Percentiles rank a stretch among this genome's conserved stretches.
Conservation (phyloP, 2,113 vertebrate species). For the Sorex fumeus region DNA sequence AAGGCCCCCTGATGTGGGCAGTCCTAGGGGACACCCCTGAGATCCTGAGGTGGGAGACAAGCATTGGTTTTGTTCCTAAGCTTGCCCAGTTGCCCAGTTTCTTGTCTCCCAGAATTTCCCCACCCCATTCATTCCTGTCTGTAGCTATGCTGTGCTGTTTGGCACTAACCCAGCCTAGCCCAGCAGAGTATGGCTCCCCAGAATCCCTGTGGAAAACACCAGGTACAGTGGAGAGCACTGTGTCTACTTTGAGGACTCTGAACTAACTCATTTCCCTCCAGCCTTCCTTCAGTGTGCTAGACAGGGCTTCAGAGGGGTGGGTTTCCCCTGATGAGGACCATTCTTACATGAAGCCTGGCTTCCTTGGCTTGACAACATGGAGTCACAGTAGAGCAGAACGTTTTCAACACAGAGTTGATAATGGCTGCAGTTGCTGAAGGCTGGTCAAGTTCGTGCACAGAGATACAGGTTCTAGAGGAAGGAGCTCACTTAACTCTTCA, state of each 20-base stretch:
- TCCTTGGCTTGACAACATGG: not conserved
- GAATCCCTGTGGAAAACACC: not conserved
- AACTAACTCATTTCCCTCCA: not conserved
- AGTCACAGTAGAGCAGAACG: accelerated
- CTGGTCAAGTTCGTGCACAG: too few relatives aligned
- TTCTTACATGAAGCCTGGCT: not conserved
- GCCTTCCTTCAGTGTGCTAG: not conserved
- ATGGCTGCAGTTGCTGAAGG: too few relatives aligned
- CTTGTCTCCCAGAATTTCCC: not conserved
- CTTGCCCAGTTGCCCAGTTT: too few relatives aligned
- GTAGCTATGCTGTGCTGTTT: too few relatives aligned
- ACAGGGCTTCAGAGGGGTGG: too few relatives aligned
- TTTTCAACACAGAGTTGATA: accelerated
- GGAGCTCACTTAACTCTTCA: not conserved
- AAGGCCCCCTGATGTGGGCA: not conserved
- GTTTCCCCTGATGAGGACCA: not conserved
- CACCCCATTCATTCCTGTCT: not conserved
- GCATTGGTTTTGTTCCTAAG: not conserved
- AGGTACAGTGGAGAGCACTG: accelerated
- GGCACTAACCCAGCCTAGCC: not conserved
- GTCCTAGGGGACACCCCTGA: too few relatives aligned
- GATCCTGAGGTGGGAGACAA: not conserved
- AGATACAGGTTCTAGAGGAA: accelerated
- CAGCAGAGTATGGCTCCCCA: too few relatives aligned
- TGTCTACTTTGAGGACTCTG: not conserved